Conservation (phyloP, 1,140 invertebrate genomes). For the Saccostrea cuccullata region DNA sequence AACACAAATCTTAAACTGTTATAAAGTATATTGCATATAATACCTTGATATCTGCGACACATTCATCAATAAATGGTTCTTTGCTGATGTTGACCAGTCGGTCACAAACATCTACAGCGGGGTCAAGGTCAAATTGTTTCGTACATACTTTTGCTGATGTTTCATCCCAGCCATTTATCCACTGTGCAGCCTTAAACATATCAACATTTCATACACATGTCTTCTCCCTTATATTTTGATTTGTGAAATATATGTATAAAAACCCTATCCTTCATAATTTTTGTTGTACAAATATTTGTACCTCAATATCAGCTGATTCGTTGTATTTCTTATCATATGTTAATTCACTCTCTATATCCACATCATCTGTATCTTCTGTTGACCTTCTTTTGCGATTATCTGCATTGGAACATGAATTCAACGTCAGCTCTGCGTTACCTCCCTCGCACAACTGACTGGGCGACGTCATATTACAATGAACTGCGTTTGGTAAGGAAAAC, state of each 20-base stretch:
- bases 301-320: neutral
- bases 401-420: neutral
- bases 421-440: neutral
- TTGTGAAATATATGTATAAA: too few species aligned
- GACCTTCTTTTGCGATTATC: neutral
- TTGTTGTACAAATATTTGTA: too few species aligned
- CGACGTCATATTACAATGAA: neutral
- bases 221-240: too few species aligned
- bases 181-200: neutral
- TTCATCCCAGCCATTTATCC: neutral
- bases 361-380: neutral
- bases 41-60: neutral
- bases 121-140: neutral
- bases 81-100: neutral
- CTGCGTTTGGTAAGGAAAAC: neutral
- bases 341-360: neutral
- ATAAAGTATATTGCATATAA: too few species aligned
- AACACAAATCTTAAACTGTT: too few species aligned
- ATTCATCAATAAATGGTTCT: neutral
- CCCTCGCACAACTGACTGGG: neutral
- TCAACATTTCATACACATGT: too few species aligned
- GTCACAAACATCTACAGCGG: neutral
- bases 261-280: too few species aligned
- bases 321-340: neutral
- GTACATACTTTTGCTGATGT: neutral